Base-by-base conservation (phyloP, 2,113 vertebrate species). In the Hipposideros armiger region DNA sequence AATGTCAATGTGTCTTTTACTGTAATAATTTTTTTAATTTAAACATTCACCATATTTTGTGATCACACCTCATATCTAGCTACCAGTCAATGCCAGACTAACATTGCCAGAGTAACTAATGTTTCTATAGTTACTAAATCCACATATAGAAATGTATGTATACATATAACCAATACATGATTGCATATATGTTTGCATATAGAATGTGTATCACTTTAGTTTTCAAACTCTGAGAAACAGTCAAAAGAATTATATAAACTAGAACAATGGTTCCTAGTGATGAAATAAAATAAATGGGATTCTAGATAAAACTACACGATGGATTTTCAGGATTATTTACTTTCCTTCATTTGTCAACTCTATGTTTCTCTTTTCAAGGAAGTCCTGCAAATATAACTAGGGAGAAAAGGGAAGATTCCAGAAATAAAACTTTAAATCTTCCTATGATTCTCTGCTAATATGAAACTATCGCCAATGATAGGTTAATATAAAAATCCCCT, bases 91-190 rank as follows among this genome's bases (percentile, higher is more conserved):
- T 80, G 58, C 2, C 67, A 67, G 64, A 2, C 42, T 0, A 0
- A 78, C 36, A 15, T 36, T 80, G 58, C 2, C 67, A 67, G 64
- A 2, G 40, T 0, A 0, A 78, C 36, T 36, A 36, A 15, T 56
- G 24, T 92, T 97, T 86, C 82, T 94, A 40, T 24, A 90, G 60
- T 76, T 77, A 97, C 73, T 74, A 95, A 87, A 95, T 92, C 15
- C 0, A 54, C 42, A 82, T 77, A 76, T 30, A 94, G 84, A 96
- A 85, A 94, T 72, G 1, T 17, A 80, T 50, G 20, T 20, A 45
- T 74, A 72, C 17, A 15, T 11, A 54, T 47, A 72, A 42, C 52
- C 40, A 77, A 69, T 8, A 26, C 30, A 26, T 66, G 9, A 47
- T 7, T 54, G 36, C 10, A 52, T 32, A 22, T 70, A 10, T 66